Conservation (phyloP, 2,888 invertebrate genomes). For the Brachyptera putata region DNA sequence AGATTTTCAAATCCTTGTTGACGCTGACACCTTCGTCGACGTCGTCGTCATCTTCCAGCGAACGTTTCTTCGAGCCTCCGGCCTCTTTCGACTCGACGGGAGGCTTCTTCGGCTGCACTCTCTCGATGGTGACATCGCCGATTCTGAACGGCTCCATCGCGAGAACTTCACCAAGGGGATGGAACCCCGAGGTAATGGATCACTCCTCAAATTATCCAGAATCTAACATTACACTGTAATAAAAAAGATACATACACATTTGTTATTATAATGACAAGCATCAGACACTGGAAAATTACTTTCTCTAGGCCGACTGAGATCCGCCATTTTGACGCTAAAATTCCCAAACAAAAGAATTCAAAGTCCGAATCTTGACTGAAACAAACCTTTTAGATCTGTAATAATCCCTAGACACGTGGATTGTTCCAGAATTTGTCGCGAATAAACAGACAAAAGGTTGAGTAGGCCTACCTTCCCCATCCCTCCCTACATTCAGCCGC, state of each 20-base stretch:
- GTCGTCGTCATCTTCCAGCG: conserved; percentile 39
- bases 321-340: background rate
- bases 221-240: background rate
- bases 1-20: conserved; percentile 29
- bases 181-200: background rate
- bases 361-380: no score
- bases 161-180: background rate
- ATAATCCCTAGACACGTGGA: no score
- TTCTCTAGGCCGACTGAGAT: no score
- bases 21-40: conserved; percentile 41
- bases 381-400: no score
- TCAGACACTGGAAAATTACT: background rate
- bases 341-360: background rate
- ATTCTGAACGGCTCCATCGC: conserved; percentile 51
- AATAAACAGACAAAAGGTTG: no score
- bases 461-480: background rate
- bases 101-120: conserved; percentile 42
- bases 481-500: background rate
- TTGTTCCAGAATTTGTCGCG: no score
- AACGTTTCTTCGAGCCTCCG: conserved; percentile 33
- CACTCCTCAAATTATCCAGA: background rate
- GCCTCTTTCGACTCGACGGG: conserved; percentile 34
- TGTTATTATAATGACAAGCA: no score
- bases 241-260: no score
- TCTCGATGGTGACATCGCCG: conserved; percentile 58